Base-by-base conservation (phyloP, 1,140 invertebrate species). In the Dendrolimus punctatus region DNA sequence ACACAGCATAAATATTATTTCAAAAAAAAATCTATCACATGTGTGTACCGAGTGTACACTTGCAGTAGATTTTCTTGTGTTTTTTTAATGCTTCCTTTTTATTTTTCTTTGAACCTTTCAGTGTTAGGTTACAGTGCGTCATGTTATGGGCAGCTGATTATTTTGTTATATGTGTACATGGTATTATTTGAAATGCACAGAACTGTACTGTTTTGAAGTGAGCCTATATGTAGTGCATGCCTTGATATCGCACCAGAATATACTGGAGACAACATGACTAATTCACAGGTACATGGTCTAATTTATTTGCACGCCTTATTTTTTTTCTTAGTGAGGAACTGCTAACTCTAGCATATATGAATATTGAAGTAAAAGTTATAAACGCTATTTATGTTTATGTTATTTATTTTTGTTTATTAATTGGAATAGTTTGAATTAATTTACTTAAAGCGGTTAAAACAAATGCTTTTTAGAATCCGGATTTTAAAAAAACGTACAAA, bases 191-290 rank as follows among this genome's bases (percentile, higher is more conserved):
- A 77, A 71, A 84, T 81, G 83, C 83, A 84, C 83, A 76, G 54
- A 58, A 73, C 62, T 74, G 57, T 85, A 66, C 84, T 73, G 72
- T 75, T 77, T 66, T 69, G 75, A 64, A 80, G 75, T 74, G 68
- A 67, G 72, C 70, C 71, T 77, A 60, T 76, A 69, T 79, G 80
- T 86, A 86, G 80, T 86, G 83, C 83, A 86, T 86, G 83, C 68
- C 54, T 80, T 81, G 67, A 66, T 75, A 68, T 73, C 58, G 73
- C 82, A 83, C 83, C 68, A 46, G 66, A 68, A 54, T 76, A 76
- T 69, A 65, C 46, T 36, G 70, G 70, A 68, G 70, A 59, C 80
- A 68, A 68, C 55, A 87, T 87, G 85, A 87, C 85, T 73, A 87
- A 87, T 80, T 83, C 82, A 71, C 85, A 87, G 85, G 85, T 87